Evolutionary conservation across 2,113 vertebrate species (phyloP).

Genomic region (Alethe castanea): DNA sequence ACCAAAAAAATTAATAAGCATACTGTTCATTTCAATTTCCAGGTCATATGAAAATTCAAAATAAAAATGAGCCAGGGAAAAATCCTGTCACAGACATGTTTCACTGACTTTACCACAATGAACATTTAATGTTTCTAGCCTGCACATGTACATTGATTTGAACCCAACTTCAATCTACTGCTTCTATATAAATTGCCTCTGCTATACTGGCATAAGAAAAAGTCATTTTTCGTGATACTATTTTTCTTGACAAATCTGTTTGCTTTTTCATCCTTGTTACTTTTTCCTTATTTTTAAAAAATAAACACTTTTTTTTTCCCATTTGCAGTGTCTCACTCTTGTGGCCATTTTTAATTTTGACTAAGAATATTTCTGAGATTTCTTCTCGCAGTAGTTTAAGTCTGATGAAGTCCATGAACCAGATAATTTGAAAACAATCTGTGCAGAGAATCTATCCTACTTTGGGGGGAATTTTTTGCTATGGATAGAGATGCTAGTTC

Average conservation of each 20-base stretch:
- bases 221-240: not conserved
- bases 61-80: not conserved
- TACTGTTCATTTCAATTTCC: not conserved
- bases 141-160: not conserved
- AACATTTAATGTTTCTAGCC: not conserved
- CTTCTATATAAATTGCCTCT: not conserved
- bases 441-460: not conserved
- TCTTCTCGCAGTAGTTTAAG: not conserved
- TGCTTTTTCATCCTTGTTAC: not conserved
- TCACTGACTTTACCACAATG: not conserved
- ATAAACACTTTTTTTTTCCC: not conserved
- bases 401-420: not conserved
- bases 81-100: not conserved
- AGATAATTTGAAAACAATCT: not conserved
- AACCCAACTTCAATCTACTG: not conserved
- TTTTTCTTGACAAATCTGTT: not conserved
- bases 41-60: not conserved
- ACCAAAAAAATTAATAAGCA: not conserved
- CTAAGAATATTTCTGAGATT: not conserved
- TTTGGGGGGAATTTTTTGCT: not conserved
- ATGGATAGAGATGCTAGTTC: not conserved
- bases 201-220: not conserved
- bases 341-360: not conserved
- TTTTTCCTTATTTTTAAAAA: not conserved
- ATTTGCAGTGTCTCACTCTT: not conserved